These are phyloP conservation scores for Channallabes apus DNA, from an alignment of 2,797 vertebrate species.

Conservation along the genomic window DNA sequence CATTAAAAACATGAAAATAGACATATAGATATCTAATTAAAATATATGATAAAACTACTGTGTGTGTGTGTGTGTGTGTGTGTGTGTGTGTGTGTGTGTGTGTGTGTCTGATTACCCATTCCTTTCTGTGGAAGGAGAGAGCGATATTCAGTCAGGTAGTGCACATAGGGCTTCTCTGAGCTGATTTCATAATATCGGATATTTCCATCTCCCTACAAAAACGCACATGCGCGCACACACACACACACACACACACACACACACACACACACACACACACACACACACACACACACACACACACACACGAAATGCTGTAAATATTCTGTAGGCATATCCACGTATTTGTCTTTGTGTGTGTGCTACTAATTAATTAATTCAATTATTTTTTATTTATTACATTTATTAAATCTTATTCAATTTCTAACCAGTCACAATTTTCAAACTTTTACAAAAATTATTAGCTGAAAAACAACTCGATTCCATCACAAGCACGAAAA, in stretches of 20 bases:
- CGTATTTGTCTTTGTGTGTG: no score
- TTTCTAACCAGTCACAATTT: background rate
- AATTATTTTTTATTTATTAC: no score
- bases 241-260: background rate
- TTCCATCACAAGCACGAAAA: background rate
- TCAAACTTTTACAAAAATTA: background rate
- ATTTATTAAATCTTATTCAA: background rate
- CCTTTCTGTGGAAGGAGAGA: constrained; percentile 89
- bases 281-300: no score
- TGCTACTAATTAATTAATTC: no score
- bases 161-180: constrained; percentile 87
- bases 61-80: no score
- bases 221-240: background rate
- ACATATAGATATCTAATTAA: no score
- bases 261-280: no score
- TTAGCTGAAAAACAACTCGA: background rate
- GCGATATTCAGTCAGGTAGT: constrained; percentile 87
- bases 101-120: no score
- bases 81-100: no score
- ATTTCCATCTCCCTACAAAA: constrained; percentile 87
- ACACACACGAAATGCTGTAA: background rate
- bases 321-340: no score
- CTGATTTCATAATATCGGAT: constrained; percentile 94
- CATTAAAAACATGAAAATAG: no score
- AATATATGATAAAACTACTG: no score